These are phyloP conservation scores for Rhyacophila brunnea DNA, from an alignment of 1,140 invertebrate genomes.

Conservation along the genomic window DNA sequence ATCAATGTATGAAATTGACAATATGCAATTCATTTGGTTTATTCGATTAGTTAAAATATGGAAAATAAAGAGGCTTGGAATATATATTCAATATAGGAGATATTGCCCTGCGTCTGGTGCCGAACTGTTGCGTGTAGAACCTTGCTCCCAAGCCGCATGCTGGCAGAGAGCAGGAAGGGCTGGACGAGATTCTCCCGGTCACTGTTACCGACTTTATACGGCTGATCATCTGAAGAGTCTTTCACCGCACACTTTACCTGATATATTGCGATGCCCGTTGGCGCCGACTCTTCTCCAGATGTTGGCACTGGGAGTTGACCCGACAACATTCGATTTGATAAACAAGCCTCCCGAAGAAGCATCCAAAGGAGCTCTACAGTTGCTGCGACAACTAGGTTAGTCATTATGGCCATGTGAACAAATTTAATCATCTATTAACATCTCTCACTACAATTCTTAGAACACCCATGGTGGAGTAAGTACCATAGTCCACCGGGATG, in stretches of 20 bases:
- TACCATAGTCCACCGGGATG: too few relatives aligned
- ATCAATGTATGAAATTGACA: too few relatives aligned
- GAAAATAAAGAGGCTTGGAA: too few relatives aligned
- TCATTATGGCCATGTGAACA: too few relatives aligned
- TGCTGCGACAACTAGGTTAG: slow-evolving; percentile 70
- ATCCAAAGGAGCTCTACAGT: slow-evolving; percentile 65
- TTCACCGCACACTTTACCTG: slow-evolving; percentile 72
- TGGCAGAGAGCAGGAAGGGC: slow-evolving; percentile 90
- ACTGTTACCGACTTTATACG: slow-evolving; percentile 83
- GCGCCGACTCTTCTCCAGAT: slow-evolving; percentile 78
- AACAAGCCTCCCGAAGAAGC: slow-evolving; percentile 78
- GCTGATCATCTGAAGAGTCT: slow-evolving; percentile 69
- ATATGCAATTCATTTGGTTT: too few relatives aligned
- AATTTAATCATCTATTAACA: too few relatives aligned
- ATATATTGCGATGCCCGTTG: slow-evolving; percentile 79
- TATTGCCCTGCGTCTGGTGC: slow-evolving; percentile 75
- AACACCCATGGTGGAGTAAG: too few relatives aligned
- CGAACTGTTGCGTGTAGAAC: slow-evolving; percentile 79
- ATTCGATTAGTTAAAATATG: too few relatives aligned
- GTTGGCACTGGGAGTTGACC: slow-evolving; percentile 79
- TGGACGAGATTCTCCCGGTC: slow-evolving; percentile 80
- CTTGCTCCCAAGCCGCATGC: slow-evolving; percentile 88
- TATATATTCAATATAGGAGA: too few relatives aligned
- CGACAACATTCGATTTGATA: slow-evolving; percentile 86
- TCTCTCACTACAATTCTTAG: too few relatives aligned